phyloP scores from a whole-genome alignment of 2,888 invertebrate genomes.

The Theodoxus fluviatilis region DNA sequence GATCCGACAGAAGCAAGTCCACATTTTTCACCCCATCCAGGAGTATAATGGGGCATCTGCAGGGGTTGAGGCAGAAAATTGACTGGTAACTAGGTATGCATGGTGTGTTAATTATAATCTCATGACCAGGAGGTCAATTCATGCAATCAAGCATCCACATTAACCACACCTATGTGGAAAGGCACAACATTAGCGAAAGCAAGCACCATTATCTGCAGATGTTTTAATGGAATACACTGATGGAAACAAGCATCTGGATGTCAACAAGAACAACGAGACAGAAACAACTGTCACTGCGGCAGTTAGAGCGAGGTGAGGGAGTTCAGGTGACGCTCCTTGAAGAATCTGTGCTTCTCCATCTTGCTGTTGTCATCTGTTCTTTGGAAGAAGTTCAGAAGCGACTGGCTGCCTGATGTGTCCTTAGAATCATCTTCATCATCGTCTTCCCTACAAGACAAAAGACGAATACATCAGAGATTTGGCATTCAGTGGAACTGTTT shows the following conservation, averaged over 20 bases:
- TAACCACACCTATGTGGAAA: too few species aligned
- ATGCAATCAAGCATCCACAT: too few species aligned
- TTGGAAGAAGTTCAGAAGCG: constrained; percentile 47
- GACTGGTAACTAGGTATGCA: too few species aligned
- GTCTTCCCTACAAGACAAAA: constrained; percentile 49
- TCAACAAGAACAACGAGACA: background rate
- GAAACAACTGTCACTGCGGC: constrained; percentile 21
- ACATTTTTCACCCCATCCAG: too few species aligned
- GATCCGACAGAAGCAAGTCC: too few species aligned
- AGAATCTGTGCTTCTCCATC: constrained; percentile 46
- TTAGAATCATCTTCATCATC: constrained; percentile 56
- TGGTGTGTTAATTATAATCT: too few species aligned
- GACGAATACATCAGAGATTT: constrained; percentile 14
- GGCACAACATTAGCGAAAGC: too few species aligned
- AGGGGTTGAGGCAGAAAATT: too few species aligned
- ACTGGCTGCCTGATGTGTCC: constrained; percentile 39
- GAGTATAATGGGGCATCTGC: too few species aligned
- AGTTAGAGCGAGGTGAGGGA: constrained; percentile 35
- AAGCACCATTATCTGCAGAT: too few species aligned
- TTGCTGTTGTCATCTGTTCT: constrained; percentile 41
- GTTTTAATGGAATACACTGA: too few species aligned
- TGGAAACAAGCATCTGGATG: background rate
- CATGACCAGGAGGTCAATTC: too few species aligned
- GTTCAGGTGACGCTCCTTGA: constrained; percentile 46
- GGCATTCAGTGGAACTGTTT: background rate